phyloP scores from a whole-genome alignment of 53 echinoderm and acorn worm species.

The Apostichopus leukothele region DNA sequence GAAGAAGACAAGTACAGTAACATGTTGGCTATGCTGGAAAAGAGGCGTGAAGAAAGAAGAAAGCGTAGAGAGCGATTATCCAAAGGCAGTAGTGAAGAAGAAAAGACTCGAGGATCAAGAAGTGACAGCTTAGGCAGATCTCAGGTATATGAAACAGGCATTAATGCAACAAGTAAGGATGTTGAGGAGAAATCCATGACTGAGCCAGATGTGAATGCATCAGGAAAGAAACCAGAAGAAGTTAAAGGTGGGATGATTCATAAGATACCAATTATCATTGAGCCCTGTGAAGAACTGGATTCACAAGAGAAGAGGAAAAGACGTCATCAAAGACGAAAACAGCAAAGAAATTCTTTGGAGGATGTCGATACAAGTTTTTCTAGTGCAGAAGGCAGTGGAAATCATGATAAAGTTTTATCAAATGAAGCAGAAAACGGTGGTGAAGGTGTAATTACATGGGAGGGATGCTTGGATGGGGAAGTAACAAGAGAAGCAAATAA shows the following conservation, averaged over 20 bases:
- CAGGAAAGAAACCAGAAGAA: neutral
- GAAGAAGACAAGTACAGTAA: constrained; percentile 16
- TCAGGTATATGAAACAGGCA: neutral
- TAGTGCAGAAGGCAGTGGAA: neutral
- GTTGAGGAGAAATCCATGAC: neutral
- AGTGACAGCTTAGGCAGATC: neutral
- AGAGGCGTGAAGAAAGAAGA: constrained; percentile 14
- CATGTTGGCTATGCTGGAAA: neutral
- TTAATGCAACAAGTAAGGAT: neutral
- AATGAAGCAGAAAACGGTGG: neutral
- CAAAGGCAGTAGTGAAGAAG: neutral
- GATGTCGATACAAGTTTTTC: neutral
- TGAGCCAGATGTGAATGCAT: neutral
- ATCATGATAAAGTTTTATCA: neutral
- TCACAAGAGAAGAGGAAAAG: constrained; percentile 37
- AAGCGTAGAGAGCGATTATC: neutral
- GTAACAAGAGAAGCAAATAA: neutral
- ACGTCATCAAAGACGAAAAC: constrained; percentile 33
- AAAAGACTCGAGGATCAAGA: neutral
- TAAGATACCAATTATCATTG: constrained; percentile 8
- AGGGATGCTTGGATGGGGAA: neutral
- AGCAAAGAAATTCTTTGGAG: neutral
- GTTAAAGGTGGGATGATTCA: neutral
- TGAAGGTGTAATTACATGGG: neutral
- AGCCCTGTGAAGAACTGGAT: neutral